Evolutionary conservation across 1,140 invertebrate species (phyloP).

Genomic region (Macrotrachela quadricornifera): DNA sequence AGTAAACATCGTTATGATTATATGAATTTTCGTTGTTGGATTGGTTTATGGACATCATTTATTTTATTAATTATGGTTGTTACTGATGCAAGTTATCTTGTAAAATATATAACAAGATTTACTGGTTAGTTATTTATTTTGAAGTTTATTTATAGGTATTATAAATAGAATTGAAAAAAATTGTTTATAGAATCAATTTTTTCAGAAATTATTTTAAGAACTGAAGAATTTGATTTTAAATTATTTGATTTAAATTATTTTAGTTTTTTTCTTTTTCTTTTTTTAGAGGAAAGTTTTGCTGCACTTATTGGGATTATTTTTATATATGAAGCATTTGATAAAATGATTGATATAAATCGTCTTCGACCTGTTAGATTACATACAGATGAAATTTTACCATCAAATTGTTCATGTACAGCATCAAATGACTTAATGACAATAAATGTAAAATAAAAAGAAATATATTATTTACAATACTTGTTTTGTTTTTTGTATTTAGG

Average conservation of each 20-base stretch:
- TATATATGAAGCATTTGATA: slow-evolving; percentile 68
- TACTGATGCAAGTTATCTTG: slow-evolving; percentile 79
- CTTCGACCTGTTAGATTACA: neutral
- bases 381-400: neutral
- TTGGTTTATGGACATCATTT: slow-evolving; percentile 70
- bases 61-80: slow-evolving; percentile 72
- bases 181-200: too few species aligned
- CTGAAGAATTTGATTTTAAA: too few species aligned
- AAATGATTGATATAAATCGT: slow-evolving; percentile 17
- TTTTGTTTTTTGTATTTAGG: neutral
- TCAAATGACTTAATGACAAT: too few species aligned
- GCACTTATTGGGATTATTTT: slow-evolving; percentile 95
- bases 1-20: slow-evolving; percentile 57
- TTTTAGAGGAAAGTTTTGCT: slow-evolving; percentile 97
- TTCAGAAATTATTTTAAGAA: too few species aligned
- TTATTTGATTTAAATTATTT: too few species aligned
- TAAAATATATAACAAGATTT: slow-evolving; percentile 83
- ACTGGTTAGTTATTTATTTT: slow-evolving; percentile 8
- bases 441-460: too few species aligned
- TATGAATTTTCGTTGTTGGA: slow-evolving; percentile 77
- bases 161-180: too few species aligned
- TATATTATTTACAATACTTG: too few species aligned
- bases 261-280: slow-evolving; percentile 22
- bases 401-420: neutral
- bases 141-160: too few species aligned